Evolutionary conservation across 1,140 invertebrate species (phyloP).

Genomic region (Penaeus indicus): DNA sequence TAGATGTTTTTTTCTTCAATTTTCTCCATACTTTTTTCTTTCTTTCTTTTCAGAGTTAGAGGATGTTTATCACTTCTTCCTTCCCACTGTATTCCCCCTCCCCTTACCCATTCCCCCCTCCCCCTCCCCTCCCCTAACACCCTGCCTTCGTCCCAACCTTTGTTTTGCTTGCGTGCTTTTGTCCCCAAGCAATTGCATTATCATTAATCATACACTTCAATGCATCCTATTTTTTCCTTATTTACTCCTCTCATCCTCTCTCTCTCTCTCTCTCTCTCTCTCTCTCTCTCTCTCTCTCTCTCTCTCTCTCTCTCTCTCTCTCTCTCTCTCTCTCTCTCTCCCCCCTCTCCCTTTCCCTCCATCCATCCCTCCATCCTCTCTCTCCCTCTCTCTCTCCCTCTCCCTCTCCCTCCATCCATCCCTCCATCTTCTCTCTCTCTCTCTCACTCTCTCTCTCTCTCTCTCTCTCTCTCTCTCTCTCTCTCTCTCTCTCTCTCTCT

Average conservation of each 20-base stretch:
- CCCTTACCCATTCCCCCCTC: neutral
- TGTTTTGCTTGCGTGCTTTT: neutral
- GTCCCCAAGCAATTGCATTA: no score
- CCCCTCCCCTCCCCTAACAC: neutral
- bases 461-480: neutral
- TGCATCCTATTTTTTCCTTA: neutral
- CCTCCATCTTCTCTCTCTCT: neutral
- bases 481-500: neutral
- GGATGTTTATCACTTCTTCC: neutral
- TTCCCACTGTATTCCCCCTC: neutral
- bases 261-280: neutral
- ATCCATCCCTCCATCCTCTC: neutral
- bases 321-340: neutral
- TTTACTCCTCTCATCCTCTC: neutral
- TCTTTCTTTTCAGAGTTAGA: neutral
- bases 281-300: neutral
- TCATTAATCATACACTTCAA: neutral
- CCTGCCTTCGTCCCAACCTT: neutral
- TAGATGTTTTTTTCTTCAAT: no score
- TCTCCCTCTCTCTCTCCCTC: neutral
- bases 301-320: constrained; percentile 10
- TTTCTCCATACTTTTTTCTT: neutral
- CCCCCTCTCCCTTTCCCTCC: neutral
- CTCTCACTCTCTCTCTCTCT: neutral
- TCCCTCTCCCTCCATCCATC: neutral